Evolutionary conservation across 2,113 vertebrate genomes (phyloP), one percentile per base, ranked within the genome.

Genomic region (Nanorana parkeri): DNA sequence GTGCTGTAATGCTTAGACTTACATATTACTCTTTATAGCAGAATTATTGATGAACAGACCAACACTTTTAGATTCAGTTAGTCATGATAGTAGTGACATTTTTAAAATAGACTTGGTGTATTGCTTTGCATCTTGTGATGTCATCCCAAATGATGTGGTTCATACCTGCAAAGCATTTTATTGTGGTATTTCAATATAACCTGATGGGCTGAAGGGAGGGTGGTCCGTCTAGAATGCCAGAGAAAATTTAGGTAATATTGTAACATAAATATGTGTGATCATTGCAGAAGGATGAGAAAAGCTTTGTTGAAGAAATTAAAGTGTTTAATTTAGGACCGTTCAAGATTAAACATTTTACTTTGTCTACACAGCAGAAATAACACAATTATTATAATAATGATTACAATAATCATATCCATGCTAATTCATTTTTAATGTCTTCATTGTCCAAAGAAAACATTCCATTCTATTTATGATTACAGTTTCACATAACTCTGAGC

Each of bases 161-260:
- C 75, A 73, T 85, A 85, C 67, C 85, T 52, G 17, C 83, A 80
- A 74, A 81, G 81, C 74, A 86, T 85, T 54, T 63, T 86, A 88
- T 86, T 81, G 26, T 47, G 15, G 51, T 23, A 5, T 0, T 79
- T 60, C 85, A 88, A 87, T 90, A 88, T 86, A 71, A 83, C 85
- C 47, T 75, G 89, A 90, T 89, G 86, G 0, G 65, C 73, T 84
- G 85, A 85, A 89, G 85, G 58, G 86, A 84, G 84, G 68, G 20
- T 47, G 41, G 17, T 61, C 24, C 81, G 21, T 77, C 85, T 78
- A 83, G 87, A 87, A 89, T 84, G 64, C 64, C 66, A 85, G 82
- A 80, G 80, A 17, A 86, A 81, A 86, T 87, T n/a, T 86, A 75
- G 72, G 79, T 81, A 88, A 86, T 86, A 87, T 89, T 83, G 82